Evolutionary conservation across 2,797 vertebrate species (phyloP), one percentile per base, ranked within the genome.

Genomic region (Molossus alvarezi): DNA sequence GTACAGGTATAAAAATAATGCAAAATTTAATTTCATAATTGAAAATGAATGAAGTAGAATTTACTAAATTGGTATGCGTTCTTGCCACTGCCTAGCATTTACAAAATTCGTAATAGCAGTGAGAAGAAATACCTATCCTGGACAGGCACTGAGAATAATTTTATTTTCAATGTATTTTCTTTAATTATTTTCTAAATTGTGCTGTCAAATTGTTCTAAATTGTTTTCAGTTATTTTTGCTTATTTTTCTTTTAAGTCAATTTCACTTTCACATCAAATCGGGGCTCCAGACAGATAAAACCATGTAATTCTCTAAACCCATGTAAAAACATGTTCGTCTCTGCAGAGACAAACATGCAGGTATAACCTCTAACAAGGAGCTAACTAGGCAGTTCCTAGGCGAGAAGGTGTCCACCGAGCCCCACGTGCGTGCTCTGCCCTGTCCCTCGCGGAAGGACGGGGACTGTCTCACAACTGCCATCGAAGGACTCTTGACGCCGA

Each of bases 171-270:
- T 29, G 75, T 53, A 37, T 73, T 91, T 88, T 41, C 17, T 73
- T 77, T 3, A 33, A 21, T 71, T 71, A 57, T 18, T 81, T 94
- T 48, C 27, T 73, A 84, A 88, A 79, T 79, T 83, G 18, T 76
- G 27, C 6, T 41, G 25, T 13, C 15, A 25, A 85, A 64, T 80
- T 82, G 3, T 84, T 67, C 21, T 85, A 84, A 84, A 81, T 91
- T 84, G 11, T 62, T 13, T 55, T 51, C 85, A 45, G 20, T 37
- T 37, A 25, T 51, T 77, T 23, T 60, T 72, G 6, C 27, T 89
- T 67, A 57, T 57, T 94, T 90, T 67, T 27, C 11, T 94, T 90
- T 89, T 82, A 73, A 79, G 21, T 90, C 17, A 72, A 29, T 92
- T 81, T 89, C 7, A 62, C 62, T 92, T 92, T 69, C n/a, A 92